Evolutionary conservation across 2,113 vertebrate species (phyloP).

Genomic region (Cheirogaleus medius): DNA sequence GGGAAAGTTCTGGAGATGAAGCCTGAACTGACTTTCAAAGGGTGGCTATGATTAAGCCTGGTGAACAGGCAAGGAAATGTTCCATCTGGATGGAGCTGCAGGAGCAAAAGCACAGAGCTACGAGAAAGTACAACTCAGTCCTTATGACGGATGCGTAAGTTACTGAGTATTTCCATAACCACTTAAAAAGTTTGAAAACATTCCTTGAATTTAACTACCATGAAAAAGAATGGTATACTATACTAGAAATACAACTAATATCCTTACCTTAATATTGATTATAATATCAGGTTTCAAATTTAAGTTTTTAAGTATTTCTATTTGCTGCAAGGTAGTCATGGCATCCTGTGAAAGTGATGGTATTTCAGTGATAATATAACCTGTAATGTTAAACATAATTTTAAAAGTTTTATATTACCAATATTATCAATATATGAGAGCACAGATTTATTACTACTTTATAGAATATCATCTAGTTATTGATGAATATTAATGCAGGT

Average conservation of each 20-base stretch:
- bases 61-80: not conserved
- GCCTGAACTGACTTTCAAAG: not conserved
- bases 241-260: not conserved
- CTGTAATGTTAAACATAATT: slow-evolving; percentile 83
- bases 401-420: slow-evolving; percentile 29
- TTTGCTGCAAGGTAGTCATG: slow-evolving; percentile 89
- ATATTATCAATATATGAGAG: not conserved
- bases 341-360: slow-evolving; percentile 90
- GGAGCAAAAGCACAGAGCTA: not conserved
- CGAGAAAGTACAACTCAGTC: not conserved
- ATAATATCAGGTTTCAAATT: slow-evolving; percentile 92
- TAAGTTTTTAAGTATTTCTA: slow-evolving; percentile 90
- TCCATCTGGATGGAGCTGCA: not conserved
- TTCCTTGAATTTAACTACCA: not conserved
- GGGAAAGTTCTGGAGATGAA: not conserved
- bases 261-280: slow-evolving; percentile 96
- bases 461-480: slow-evolving; percentile 16
- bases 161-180: not conserved
- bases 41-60: not conserved
- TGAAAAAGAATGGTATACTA: not conserved
- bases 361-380: slow-evolving; percentile 94
- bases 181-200: not conserved
- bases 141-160: not conserved
- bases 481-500: not conserved
- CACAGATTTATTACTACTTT: slow-evolving; percentile 22